phyloP scores from a whole-genome alignment of 2,113 vertebrate genomes.

The Macrotis lagotis region DNA sequence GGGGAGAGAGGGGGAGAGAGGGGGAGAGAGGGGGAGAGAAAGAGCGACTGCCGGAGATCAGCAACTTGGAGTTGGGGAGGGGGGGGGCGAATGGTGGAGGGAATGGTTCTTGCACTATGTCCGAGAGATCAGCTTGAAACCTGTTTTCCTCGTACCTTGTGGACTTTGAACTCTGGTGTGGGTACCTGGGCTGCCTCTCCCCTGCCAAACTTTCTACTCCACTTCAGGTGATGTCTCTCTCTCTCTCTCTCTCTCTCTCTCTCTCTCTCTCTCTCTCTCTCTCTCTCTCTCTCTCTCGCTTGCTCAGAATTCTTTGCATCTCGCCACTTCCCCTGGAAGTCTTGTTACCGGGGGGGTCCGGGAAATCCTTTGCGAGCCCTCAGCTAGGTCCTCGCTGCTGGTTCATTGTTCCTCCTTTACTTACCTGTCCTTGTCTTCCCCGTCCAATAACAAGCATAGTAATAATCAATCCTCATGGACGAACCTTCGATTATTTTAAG shows the following conservation, averaged over 20 bases:
- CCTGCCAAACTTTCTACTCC: neutral
- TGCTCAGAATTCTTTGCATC: neutral
- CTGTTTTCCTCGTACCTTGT: neutral
- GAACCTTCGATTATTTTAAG: neutral
- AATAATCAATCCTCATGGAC: neutral
- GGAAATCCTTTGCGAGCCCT: neutral
- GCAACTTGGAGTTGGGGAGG: neutral
- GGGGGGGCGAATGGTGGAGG: constrained; percentile 40
- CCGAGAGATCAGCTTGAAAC: constrained; percentile 59
- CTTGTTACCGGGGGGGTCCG: neutral
- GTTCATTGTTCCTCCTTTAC: neutral
- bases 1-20: neutral
- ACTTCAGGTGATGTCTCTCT: neutral
- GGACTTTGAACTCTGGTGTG: neutral
- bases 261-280: too few relatives aligned
- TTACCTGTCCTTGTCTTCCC: neutral
- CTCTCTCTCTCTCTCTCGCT: neutral
- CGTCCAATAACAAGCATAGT: neutral
- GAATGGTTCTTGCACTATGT: constrained; percentile 69
- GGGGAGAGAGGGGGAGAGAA: neutral
- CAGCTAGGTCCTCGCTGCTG: neutral
- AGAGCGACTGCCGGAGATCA: neutral
- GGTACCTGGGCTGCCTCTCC: neutral
- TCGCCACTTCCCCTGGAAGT: neutral
- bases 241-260: neutral